Evolutionary conservation across 2,888 invertebrate species (phyloP), one percentile per base, ranked within the genome.

Genomic region (Ephialtes manifestator): DNA sequence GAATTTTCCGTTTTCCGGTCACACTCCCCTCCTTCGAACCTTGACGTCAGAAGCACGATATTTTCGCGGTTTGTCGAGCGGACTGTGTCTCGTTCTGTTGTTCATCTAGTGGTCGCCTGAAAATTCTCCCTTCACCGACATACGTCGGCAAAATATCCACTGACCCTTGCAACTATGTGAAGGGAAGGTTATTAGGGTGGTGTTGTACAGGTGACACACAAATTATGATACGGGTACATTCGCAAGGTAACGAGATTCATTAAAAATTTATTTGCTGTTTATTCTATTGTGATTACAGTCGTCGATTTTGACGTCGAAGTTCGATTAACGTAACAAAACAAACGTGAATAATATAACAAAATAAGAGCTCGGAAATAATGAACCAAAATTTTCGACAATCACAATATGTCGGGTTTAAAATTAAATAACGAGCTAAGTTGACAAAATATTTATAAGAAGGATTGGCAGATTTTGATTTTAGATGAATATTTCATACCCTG

Each of bases 1-100:
- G n/a, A 18, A 51, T 51, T 18, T n/a, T 4, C n/a, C 51, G 7
- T 18, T 51, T 51, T 51, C 18, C 15, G n/a, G 51, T 51, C n/a
- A 51, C 51, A 51, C 53, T 53, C 53, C 53, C 53, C 20, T 53
- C 53, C 53, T 20, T 53, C 53, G 53, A 53, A 53, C 53, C 53
- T 53, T 53, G 53, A 53, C 53, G 53, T 20, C 53, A 18, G 53
- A 18, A 20, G 20, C 53, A 5, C 53, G 53, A 53, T 24, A 20
- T 7, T 53, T 53, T 53, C 53, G 53, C 53, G 20, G 20, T 1
- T 53, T 53, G 53, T 53, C 20, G 53, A 53, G 53, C 53, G 53
- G 8, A 8, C 53, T 53, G 20, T 20, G 4, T 18, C 18, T 53
- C 18, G 53, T 18, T 53, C 7, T 20, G 53, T 4, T 20, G 24